These are phyloP conservation scores for Ernsta delagoae DNA, from an alignment of 2,888 invertebrate genomes.

Conservation along the genomic window DNA sequence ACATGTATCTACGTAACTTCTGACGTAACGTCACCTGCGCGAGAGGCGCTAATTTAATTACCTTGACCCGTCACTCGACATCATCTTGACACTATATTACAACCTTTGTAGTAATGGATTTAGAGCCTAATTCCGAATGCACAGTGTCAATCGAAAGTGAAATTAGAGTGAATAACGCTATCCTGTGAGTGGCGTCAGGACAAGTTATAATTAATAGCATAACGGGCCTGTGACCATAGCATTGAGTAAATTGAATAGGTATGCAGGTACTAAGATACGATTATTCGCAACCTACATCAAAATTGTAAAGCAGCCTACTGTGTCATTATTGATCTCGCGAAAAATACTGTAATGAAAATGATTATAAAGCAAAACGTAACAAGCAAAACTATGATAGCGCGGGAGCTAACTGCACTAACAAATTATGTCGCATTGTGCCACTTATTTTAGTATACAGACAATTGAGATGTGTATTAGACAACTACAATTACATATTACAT, in stretches of 20 bases:
- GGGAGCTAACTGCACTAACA: neutral
- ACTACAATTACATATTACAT: too few relatives aligned
- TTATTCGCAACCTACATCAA: too few relatives aligned
- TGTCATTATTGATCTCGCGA: too few relatives aligned
- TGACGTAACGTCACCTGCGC: constrained; percentile 8
- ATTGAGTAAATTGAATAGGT: too few relatives aligned
- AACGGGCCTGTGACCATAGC: too few relatives aligned
- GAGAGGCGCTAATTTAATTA: constrained; percentile 21
- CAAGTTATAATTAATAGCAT: neutral
- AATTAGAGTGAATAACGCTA: neutral
- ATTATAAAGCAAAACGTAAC: too few relatives aligned
- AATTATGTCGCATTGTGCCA: constrained; percentile 15
- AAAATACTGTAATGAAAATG: too few relatives aligned
- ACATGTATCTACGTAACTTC: too few relatives aligned
- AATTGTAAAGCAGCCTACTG: too few relatives aligned
- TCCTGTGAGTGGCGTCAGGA: neutral
- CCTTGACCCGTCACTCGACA: constrained; percentile 21
- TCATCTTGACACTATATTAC: constrained; percentile 6
- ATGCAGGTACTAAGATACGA: too few relatives aligned
- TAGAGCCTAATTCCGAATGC: constrained; percentile 3
- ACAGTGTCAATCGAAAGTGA: neutral
- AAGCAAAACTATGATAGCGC: neutral
- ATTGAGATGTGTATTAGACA: neutral
- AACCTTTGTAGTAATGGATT: neutral
- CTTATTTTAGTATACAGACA: constrained; percentile 1